phyloP scores from a whole-genome alignment of 2,113 vertebrate species.

The Oenanthe oenanthe region DNA sequence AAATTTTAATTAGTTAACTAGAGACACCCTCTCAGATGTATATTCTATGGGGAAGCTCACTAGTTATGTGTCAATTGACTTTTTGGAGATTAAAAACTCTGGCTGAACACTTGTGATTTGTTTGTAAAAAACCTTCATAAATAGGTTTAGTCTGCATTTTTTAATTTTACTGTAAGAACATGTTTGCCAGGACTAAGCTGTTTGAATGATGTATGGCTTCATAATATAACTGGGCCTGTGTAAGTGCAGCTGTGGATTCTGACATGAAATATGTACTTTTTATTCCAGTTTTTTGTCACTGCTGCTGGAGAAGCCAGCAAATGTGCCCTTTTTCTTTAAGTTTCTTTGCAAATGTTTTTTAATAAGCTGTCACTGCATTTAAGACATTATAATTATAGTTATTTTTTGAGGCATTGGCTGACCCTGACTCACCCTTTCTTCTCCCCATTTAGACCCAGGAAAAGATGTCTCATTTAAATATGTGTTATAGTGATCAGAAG shows the following conservation, averaged over 20 bases:
- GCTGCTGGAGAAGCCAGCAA: neutral
- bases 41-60: neutral
- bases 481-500: conserved; percentile 7
- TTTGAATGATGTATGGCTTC: neutral
- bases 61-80: neutral
- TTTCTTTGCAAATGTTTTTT: conserved; percentile 37
- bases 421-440: conserved; percentile 36
- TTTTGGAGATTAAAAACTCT: neutral
- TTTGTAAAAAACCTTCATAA: neutral
- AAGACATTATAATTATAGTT: conserved; percentile 20
- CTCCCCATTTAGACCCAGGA: conserved; percentile 24
- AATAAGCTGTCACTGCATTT: conserved; percentile 40
- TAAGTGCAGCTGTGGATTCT: neutral
- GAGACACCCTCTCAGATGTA: neutral
- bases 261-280: neutral
- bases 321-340: conserved; percentile 10
- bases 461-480: conserved; percentile 43
- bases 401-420: conserved; percentile 27
- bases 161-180: neutral
- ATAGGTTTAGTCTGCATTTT: neutral
- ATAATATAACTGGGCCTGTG: neutral
- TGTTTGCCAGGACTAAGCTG: neutral
- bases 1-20: neutral
- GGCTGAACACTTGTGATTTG: neutral
- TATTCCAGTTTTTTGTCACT: neutral